These are phyloP conservation scores for Hyperopisus bebe DNA, from an alignment of 2,113 vertebrate species.

Conservation along the genomic window DNA sequence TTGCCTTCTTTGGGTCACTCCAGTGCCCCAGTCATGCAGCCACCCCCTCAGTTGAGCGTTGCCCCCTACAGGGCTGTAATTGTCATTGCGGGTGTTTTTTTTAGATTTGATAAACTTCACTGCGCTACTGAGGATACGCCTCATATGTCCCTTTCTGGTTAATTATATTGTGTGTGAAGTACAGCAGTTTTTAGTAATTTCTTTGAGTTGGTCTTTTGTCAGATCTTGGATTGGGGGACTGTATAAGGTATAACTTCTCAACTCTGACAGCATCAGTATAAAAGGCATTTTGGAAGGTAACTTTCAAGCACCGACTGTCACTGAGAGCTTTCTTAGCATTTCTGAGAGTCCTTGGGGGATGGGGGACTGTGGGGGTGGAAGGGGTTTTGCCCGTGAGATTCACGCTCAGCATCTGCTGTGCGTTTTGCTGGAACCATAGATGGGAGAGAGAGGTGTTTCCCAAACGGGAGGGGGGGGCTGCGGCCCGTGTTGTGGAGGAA, in stretches of 20 bases:
- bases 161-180: slow-evolving; percentile 3
- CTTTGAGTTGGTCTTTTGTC: background rate
- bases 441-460: background rate
- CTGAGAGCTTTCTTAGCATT: background rate
- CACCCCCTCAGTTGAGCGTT: background rate
- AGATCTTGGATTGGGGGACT: background rate
- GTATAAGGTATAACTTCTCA: background rate
- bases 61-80: background rate
- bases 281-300: background rate
- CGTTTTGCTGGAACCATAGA: background rate
- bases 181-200: background rate
- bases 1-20: background rate
- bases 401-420: background rate
- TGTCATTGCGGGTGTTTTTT: background rate
- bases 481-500: background rate
- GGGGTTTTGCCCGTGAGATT: background rate
- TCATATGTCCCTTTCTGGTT: background rate
- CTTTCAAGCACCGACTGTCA: background rate
- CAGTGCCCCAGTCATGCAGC: background rate
- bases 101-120: background rate
- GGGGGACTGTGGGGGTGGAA: background rate
- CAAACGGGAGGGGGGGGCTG: background rate
- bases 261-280: background rate
- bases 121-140: background rate
- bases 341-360: background rate